Percentiles rank a stretch among this genome's conserved stretches.
Conservation (phyloP, 2,888 invertebrate genomes). For the Nebria salina region DNA sequence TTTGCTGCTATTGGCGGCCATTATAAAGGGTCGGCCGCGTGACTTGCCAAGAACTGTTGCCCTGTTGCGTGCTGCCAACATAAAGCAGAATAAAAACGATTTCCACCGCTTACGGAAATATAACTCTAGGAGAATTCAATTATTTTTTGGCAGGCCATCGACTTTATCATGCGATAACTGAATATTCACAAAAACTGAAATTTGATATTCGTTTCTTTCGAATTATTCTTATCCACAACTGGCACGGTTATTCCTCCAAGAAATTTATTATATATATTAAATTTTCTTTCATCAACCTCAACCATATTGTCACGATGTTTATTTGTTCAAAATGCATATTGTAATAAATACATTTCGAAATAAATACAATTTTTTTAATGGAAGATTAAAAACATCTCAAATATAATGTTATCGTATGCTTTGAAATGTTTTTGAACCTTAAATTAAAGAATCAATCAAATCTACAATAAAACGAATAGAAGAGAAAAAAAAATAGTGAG, state of each 20-base stretch:
- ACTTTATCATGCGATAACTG: slow-evolving; percentile 33
- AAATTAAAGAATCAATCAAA: background rate
- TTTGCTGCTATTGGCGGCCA: background rate
- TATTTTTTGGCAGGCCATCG: slow-evolving; percentile 43
- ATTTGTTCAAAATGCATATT: too few species aligned
- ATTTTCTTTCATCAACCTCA: background rate
- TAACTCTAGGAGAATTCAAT: slow-evolving; percentile 43
- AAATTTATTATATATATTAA: background rate
- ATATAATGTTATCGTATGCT: background rate
- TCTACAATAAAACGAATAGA: background rate
- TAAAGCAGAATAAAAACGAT: slow-evolving; percentile 28
- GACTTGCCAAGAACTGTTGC: slow-evolving; percentile 15
- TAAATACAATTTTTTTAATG: too few species aligned
- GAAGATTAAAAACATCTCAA: too few species aligned
- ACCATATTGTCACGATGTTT: background rate
- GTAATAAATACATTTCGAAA: too few species aligned
- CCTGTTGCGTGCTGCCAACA: slow-evolving; percentile 28
- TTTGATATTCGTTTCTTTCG: background rate
- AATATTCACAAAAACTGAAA: slow-evolving; percentile 16
- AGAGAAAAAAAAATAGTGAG: background rate
- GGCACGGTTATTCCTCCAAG: background rate
- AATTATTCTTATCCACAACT: background rate
- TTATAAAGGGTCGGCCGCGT: slow-evolving; percentile 10
- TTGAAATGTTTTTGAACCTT: background rate
- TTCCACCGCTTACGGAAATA: slow-evolving; percentile 39